Conservation (phyloP, 2,888 invertebrate species). For the Athalia circularis region DNA sequence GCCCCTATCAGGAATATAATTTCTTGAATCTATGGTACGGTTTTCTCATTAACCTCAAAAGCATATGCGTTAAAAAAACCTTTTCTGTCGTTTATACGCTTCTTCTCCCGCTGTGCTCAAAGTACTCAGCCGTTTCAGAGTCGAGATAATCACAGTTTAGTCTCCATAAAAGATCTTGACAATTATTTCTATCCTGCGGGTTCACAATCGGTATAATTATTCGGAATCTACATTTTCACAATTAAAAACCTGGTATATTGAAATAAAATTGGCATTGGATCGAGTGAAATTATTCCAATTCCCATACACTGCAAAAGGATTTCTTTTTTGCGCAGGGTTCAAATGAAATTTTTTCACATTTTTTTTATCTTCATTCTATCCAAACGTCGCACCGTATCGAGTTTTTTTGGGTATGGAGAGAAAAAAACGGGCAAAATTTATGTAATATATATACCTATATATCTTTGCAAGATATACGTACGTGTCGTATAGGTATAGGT, state of each 20-base stretch:
- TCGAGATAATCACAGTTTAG: constrained; percentile 10
- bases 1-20: neutral
- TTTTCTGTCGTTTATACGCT: neutral
- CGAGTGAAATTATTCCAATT: no score
- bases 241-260: constrained; percentile 24
- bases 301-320: no score
- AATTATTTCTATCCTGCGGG: neutral
- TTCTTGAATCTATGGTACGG: neutral
- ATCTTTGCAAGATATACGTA: no score
- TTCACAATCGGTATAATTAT: neutral
- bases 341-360: no score
- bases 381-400: no score
- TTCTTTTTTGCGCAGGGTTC: no score
- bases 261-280: neutral
- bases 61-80: neutral
- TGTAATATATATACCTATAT: no score
- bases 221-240: constrained; percentile 28
- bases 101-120: neutral
- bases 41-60: constrained; percentile 21
- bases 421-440: no score
- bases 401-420: no score
- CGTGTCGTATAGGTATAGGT: no score
- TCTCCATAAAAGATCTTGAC: neutral
- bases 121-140: neutral
- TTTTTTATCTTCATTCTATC: no score